Base-by-base conservation (phyloP, 2,888 invertebrate genomes). In the Eupeodes luniger region DNA sequence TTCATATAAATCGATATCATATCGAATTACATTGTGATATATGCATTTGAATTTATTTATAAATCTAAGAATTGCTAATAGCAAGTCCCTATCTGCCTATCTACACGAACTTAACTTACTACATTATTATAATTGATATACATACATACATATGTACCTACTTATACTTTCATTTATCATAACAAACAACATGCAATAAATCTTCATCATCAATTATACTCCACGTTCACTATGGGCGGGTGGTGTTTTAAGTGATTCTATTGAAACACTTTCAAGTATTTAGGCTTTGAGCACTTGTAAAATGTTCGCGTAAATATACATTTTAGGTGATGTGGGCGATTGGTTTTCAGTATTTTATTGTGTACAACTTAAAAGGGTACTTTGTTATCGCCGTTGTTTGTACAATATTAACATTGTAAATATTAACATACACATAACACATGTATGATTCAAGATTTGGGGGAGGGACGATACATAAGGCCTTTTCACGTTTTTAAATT, bases 221-320 rank as follows among this genome's bases (percentile, higher is more conserved):
- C 27, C 36, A 16, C 61, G 36, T n/a, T 61, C 40, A 10, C 61
- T 61, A 10, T 61, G 40, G 36, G 61, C 61, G 61, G 61, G 61
- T 36, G n/a, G 10, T 36, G 10, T 61, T n/a, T 36, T 61, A 61
- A 61, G 61, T 61, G 61, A 40, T 61, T 61, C 10, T 10, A 61
- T 40, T 61, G n/a, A 61, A 40, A 61, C 61, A 40, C n/a, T 61
- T 61, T 40, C 61, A 40, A 61, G 40, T 61, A 61, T 36, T 57
- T 57, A 57, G 27, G 7, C 14, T 6, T 57, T 5, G 7, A 57
- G 12, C 57, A 57, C 27, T 57, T 57, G 27, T 57, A 34, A 27
- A 27, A 6, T 57, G 34, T 12, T 34, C 14, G 14, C 16, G 57
- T 57, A 27, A 14, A 34, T 9, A 40, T 27, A 27, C 27, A 5